These are phyloP conservation scores for Mechanitis mazaeus DNA, from an alignment of 2,888 invertebrate genomes.

Conservation along the genomic window DNA sequence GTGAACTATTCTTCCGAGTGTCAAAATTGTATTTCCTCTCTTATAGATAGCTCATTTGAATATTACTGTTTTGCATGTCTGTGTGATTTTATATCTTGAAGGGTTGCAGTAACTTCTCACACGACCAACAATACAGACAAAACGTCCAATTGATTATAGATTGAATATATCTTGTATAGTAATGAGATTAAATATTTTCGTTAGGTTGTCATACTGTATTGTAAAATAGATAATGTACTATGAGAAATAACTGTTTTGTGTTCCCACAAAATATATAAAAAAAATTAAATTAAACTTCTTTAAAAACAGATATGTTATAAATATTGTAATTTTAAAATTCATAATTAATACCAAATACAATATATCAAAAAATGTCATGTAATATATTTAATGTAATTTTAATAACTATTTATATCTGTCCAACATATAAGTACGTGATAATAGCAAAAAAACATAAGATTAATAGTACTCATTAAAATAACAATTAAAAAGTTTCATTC, in stretches of 20 bases:
- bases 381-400: slow-evolving; percentile 25
- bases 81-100: slow-evolving; percentile 38
- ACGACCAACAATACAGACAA: slow-evolving; percentile 47
- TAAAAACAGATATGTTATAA: no score
- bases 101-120: slow-evolving; percentile 38
- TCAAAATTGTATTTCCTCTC: slow-evolving; percentile 74
- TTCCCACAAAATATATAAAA: slow-evolving; percentile 24
- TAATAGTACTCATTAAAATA: slow-evolving; percentile 60
- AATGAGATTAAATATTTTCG: slow-evolving; percentile 75
- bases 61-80: slow-evolving; percentile 71
- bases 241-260: slow-evolving; percentile 4
- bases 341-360: no score
- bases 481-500: slow-evolving; percentile 46
- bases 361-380: slow-evolving; percentile 11
- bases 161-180: slow-evolving; percentile 48
- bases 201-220: slow-evolving; percentile 64
- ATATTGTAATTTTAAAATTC: no score
- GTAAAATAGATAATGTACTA: slow-evolving; percentile 26
- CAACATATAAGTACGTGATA: slow-evolving; percentile 36
- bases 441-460: slow-evolving; percentile 53
- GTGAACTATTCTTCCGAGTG: slow-evolving; percentile 70
- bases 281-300: no score
- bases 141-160: slow-evolving; percentile 43
- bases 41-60: slow-evolving; percentile 65
- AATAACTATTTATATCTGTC: slow-evolving; percentile 19